These are phyloP conservation scores for Heliothis virescens DNA, from an alignment of 1,140 invertebrate species.

Conservation along the genomic window DNA sequence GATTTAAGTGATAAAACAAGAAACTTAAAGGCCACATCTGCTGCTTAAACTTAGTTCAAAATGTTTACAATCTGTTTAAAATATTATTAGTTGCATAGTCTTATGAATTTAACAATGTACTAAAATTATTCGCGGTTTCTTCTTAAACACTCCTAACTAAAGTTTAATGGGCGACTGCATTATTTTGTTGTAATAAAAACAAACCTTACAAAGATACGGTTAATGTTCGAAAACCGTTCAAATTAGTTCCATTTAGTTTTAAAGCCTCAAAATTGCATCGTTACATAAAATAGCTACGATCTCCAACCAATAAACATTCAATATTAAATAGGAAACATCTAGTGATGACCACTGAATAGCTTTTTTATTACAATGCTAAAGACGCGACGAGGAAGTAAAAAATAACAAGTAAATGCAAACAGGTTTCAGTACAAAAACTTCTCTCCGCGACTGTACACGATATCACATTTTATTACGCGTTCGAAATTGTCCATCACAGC, in stretches of 20 bases:
- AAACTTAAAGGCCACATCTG: slow-evolving; percentile 3
- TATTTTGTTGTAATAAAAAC: no score
- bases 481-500: slow-evolving; percentile 32
- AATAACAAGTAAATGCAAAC: background rate
- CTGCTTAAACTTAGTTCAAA: background rate
- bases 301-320: no score
- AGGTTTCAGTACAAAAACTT: slow-evolving; percentile 17
- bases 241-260: no score
- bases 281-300: no score
- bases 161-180: no score
- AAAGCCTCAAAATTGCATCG: no score
- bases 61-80: background rate
- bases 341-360: background rate
- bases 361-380: slow-evolving; percentile 1
- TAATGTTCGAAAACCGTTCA: no score
- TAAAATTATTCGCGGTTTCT: no score
- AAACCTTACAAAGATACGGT: no score
- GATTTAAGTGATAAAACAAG: slow-evolving; percentile 14
- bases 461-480: slow-evolving; percentile 18
- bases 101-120: no score
- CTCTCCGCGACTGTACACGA: slow-evolving; percentile 30
- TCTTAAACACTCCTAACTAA: no score
- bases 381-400: slow-evolving; percentile 17
- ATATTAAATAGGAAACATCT: background rate
- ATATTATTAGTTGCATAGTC: no score